These are phyloP conservation scores for Indri indri DNA, from an alignment of 2,113 vertebrate species.

Conservation along the genomic window DNA sequence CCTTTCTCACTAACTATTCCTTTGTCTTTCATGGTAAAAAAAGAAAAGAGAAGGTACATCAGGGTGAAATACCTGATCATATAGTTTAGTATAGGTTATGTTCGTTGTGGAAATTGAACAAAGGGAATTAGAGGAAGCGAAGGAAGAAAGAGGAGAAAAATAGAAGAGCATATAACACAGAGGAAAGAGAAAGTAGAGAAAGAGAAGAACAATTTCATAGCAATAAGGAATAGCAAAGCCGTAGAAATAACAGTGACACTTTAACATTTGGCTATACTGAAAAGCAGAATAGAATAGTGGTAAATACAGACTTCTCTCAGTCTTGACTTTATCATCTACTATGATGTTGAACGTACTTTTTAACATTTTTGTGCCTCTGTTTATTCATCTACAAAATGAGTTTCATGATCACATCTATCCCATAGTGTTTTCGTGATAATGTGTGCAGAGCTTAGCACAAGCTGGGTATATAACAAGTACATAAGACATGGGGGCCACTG, in stretches of 20 bases:
- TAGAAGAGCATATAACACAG: not conserved
- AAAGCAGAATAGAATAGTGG: not conserved
- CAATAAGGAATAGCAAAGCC: not conserved
- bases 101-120: not conserved
- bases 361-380: not conserved
- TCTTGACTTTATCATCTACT: not conserved
- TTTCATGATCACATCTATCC: constrained; percentile 3
- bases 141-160: not conserved
- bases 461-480: not conserved
- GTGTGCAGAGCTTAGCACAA: not conserved
- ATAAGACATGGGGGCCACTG: not conserved
- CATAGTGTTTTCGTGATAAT: constrained; percentile 20
- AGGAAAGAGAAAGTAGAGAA: not conserved
- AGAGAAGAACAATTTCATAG: not conserved
- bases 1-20: not conserved
- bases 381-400: constrained; percentile 22
- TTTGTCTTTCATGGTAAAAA: not conserved
- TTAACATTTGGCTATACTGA: not conserved
- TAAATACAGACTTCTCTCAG: not conserved
- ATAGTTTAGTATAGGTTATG: not conserved
- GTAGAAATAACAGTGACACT: not conserved
- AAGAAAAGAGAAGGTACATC: not conserved
- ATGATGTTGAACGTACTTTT: not conserved
- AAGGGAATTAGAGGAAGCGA: not conserved
- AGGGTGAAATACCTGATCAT: not conserved